Percentiles rank a stretch among this genome's conserved stretches.
Evolutionary conservation across 2,797 vertebrate species (phyloP).

Genomic region (Scolopax bukidnonensis): DNA sequence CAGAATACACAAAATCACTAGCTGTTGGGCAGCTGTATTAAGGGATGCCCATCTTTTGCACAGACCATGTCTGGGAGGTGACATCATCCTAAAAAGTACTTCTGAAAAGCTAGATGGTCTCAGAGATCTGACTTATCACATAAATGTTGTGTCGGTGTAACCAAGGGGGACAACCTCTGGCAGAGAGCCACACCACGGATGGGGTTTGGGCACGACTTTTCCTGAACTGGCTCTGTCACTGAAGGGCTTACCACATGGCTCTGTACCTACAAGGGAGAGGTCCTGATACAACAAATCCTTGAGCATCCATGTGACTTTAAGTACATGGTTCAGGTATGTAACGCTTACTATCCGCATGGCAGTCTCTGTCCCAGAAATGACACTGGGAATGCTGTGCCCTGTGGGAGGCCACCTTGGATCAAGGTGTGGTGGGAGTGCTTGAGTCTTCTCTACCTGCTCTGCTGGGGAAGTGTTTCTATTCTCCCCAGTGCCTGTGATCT

Average conservation of each 20-base stretch:
- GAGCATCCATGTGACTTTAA: not conserved
- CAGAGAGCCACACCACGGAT: rapidly evolving
- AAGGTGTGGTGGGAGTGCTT: not conserved
- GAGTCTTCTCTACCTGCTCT: not conserved
- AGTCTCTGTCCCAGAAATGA: not conserved
- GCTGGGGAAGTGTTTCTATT: not conserved
- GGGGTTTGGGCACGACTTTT: not conserved
- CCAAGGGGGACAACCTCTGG: not conserved
- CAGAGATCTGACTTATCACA: not conserved
- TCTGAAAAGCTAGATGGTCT: not conserved
- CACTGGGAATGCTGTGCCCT: not conserved
- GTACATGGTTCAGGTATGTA: not conserved
- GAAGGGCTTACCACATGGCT: not conserved
- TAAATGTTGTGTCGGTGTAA: not conserved
- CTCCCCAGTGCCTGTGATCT: not conserved
- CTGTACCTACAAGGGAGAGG: rapidly evolving
- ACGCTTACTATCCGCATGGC: not conserved
- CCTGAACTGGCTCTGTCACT: not conserved
- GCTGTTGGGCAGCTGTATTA: not conserved
- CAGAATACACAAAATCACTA: not conserved
- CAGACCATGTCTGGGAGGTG: not conserved
- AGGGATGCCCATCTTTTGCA: not conserved
- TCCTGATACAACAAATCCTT: not conserved
- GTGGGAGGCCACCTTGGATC: not conserved
- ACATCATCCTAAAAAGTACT: not conserved